Base-by-base conservation (phyloP, 2,797 vertebrate genomes). In the Tenualosa thibaudeaui region DNA sequence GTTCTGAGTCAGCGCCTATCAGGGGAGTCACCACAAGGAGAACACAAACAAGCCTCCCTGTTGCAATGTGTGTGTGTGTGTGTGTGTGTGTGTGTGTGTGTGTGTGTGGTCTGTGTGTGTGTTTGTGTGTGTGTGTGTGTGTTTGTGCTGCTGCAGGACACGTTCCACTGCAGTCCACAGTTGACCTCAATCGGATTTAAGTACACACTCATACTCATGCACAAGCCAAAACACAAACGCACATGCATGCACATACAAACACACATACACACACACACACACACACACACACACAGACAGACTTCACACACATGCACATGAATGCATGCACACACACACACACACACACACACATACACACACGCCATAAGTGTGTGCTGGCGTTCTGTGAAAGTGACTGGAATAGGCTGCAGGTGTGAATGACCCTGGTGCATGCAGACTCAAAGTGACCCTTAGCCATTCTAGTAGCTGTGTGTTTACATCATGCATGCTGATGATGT, bases 401-500 rank as follows among this genome's bases (percentile, higher is more conserved):
- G 26, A 31, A 26, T 37, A 37, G 12, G 62, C 62, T 26, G 62
- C 24, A 68, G 62, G 62, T 68, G 62, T 31, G 13, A 68, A 68
- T 31, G 62, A 24, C 58, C 58, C 58, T 62, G 58, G 58, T 24
- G n/a, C 0, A 43, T 17, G 3, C 37, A 46, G 5, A 46, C 31
- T 75, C 71, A 78, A 78, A 78, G 71, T 78, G 71, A 78, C 71
- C 71, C 71, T 22, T 46, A 40, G 17, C 71, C 15, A 78, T 40
- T 46, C 17, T 5, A 37, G 40, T 17, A 43, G 40, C 71, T 5
- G 17, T 62, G 24, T 62, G 71, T 19, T 46, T 46, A 78, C 40
- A 78, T 78, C 46, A 43, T 46, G 71, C 40, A 78, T 78, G 71
- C 71, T 78, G 89, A 82, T 90, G 88, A 89, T 91, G 90, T 88